These are phyloP conservation scores for Dryocosmus kuriphilus DNA, from an alignment of 2,888 invertebrate genomes.

Conservation along the genomic window DNA sequence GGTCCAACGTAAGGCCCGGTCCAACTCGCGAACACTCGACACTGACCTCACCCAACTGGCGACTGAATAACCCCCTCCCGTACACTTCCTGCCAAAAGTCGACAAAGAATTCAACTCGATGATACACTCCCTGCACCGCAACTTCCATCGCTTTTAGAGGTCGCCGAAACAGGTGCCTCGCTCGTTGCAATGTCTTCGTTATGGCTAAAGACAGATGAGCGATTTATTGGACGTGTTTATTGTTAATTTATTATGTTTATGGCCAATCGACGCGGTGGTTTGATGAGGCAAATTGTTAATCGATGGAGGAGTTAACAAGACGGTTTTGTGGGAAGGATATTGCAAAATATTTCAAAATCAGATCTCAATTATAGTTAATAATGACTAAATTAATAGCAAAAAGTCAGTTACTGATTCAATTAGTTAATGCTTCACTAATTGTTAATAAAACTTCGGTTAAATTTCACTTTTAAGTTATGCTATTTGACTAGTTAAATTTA, in stretches of 20 bases:
- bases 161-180: constrained; percentile 55
- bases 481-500: no score
- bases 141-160: constrained; percentile 24
- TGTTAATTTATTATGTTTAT: not conserved
- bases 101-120: constrained; percentile 68
- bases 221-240: constrained; percentile 21
- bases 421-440: no score
- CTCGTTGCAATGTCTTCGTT: not conserved
- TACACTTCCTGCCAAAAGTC: constrained; percentile 76
- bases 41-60: constrained; percentile 77
- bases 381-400: no score
- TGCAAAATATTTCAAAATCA: no score
- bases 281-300: not conserved
- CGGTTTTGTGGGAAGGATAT: not conserved
- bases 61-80: constrained; percentile 58
- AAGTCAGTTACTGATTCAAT: no score
- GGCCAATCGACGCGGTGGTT: not conserved
- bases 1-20: constrained; percentile 70
- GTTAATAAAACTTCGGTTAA: no score
- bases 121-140: constrained; percentile 61
- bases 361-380: no score
- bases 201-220: constrained; percentile 6
- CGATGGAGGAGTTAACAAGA: not conserved
- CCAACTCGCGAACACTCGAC: constrained; percentile 76
- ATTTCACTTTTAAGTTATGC: no score